Evolutionary conservation across 2,888 invertebrate genomes (phyloP).

Genomic region (Syrista parreyssii): DNA sequence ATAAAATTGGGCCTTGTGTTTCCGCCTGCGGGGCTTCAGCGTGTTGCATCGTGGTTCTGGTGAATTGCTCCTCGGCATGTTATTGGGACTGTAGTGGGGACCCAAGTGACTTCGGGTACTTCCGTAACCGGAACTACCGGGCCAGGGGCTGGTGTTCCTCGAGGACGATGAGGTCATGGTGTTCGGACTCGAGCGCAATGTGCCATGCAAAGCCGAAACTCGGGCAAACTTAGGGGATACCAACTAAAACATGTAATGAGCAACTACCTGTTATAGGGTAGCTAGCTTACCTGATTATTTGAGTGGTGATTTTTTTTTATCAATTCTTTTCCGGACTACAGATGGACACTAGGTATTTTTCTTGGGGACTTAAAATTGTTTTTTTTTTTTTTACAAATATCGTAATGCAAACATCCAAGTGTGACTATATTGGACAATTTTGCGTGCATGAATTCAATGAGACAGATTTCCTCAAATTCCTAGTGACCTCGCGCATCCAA

Average conservation of each 20-base stretch:
- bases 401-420: too few species aligned
- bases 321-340: background rate
- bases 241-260: constrained; percentile 57
- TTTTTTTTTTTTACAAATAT: too few species aligned
- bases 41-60: constrained; percentile 61
- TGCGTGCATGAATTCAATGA: background rate
- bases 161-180: constrained; percentile 46
- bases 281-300: background rate
- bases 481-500: background rate
- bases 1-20: constrained; percentile 53
- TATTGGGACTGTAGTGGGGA: constrained; percentile 61
- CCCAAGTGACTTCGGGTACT: constrained; percentile 66
- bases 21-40: constrained; percentile 57
- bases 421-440: too few species aligned
- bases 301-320: background rate
- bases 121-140: constrained; percentile 67
- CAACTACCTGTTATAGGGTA: background rate
- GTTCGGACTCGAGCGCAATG: constrained; percentile 50
- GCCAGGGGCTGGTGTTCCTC: constrained; percentile 53
- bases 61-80: constrained; percentile 61
- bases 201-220: constrained; percentile 63
- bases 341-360: background rate
- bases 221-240: constrained; percentile 61
- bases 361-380: too few species aligned
- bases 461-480: background rate